Percentiles rank a stretch among this genome's conserved stretches.
These are phyloP conservation scores for Hestina assimilis DNA, from an alignment of 1,140 invertebrate species.

Conservation along the genomic window DNA sequence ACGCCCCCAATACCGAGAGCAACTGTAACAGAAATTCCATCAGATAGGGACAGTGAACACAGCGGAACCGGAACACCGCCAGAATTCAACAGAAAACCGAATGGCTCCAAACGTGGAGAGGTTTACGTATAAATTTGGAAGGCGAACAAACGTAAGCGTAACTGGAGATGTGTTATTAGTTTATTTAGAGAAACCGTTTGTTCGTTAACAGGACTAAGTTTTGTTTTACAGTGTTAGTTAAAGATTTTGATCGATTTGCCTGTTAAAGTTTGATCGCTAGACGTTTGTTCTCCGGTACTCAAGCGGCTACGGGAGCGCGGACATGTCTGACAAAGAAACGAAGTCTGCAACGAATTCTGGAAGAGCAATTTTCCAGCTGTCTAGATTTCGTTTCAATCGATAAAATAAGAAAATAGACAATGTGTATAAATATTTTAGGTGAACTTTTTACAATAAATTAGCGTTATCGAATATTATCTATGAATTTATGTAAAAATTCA, in stretches of 20 bases:
- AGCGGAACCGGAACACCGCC: slow-evolving; percentile 51
- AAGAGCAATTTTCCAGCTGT: background rate
- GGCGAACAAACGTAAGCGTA: background rate
- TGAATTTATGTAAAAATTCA: no score
- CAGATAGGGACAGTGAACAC: slow-evolving; percentile 63
- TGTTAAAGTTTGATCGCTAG: background rate
- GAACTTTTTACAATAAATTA: background rate
- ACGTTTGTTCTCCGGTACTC: background rate
- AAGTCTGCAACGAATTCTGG: background rate
- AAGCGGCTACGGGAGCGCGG: background rate
- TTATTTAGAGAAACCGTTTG: background rate
- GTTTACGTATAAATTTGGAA: slow-evolving; percentile 69
- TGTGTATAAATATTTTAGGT: slow-evolving; percentile 3
- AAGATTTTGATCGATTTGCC: background rate
- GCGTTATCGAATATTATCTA: background rate
- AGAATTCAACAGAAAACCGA: slow-evolving; percentile 50
- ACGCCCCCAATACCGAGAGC: slow-evolving; percentile 46
- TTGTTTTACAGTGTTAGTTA: background rate
- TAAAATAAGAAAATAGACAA: background rate
- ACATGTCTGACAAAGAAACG: background rate
- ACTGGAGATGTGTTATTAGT: slow-evolving; percentile 3
- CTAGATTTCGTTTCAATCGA: background rate
- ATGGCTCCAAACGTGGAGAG: slow-evolving; percentile 76
- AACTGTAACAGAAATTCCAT: slow-evolving; percentile 55
- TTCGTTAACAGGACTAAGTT: background rate